Conservation (phyloP, 2,888 invertebrate species). For the Rhingia rostrata region DNA sequence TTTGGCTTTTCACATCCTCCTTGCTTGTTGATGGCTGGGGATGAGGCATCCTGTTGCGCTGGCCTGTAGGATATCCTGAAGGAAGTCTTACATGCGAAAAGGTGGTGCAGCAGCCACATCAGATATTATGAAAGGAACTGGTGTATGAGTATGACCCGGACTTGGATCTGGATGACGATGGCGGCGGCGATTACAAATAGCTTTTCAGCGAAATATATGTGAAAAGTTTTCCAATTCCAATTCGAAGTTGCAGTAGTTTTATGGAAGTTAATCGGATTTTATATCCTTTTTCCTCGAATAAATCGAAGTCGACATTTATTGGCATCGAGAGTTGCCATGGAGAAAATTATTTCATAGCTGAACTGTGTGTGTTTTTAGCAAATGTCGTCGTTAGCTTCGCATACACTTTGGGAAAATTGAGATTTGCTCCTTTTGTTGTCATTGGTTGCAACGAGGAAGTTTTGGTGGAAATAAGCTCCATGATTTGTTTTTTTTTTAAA, state of each 20-base stretch:
- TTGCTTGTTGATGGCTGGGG: conserved; percentile 12
- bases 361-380: neutral
- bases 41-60: conserved; percentile 62
- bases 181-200: conserved; percentile 68
- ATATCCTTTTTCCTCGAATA: conserved; percentile 65
- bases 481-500: no score
- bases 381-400: neutral
- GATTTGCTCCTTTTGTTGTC: no score
- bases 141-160: neutral
- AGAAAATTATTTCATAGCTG: conserved; percentile 67
- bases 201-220: conserved; percentile 73
- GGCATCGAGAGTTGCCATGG: conserved; percentile 56
- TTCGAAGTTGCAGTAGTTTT: conserved; percentile 73
- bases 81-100: conserved; percentile 34
- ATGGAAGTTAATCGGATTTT: conserved; percentile 73
- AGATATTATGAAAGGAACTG: conserved; percentile 9
- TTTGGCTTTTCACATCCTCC: conserved; percentile 51
- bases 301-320: conserved; percentile 72
- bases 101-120: conserved; percentile 7
- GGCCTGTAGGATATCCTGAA: conserved; percentile 5
- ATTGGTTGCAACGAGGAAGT: no score
- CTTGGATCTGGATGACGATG: neutral
- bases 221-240: conserved; percentile 74
- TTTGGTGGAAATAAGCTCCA: no score
- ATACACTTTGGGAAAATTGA: no score